These are phyloP conservation scores for Athetis lepigone DNA, from an alignment of 2,888 invertebrate species.

Conservation along the genomic window DNA sequence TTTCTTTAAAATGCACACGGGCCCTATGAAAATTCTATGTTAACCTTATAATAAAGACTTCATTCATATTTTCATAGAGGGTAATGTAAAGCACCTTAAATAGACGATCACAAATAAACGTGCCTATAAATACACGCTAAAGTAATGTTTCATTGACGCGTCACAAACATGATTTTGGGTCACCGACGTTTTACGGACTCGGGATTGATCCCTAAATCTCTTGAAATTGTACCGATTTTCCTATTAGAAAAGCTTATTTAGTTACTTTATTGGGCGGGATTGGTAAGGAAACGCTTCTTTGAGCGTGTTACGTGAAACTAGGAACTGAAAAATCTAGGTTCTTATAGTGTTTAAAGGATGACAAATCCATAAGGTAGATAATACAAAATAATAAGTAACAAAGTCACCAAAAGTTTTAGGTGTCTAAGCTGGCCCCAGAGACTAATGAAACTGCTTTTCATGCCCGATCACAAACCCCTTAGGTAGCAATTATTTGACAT, in stretches of 20 bases:
- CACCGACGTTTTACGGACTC: conserved; percentile 23
- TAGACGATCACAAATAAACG: conserved; percentile 20
- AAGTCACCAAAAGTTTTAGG: background rate
- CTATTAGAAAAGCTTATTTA: conserved; percentile 13
- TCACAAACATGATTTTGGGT: conserved; percentile 39
- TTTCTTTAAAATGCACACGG: background rate
- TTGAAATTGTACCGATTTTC: conserved; percentile 12
- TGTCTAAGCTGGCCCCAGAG: background rate
- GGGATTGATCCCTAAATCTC: conserved; percentile 14
- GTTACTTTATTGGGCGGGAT: conserved; percentile 2
- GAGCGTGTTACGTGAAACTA: background rate
- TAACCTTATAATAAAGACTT: no score
- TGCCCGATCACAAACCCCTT: background rate
- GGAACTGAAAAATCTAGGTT: background rate
- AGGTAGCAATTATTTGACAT: background rate
- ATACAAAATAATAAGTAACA: background rate
- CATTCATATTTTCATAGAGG: background rate
- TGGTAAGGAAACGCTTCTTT: background rate
- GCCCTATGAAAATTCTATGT: background rate
- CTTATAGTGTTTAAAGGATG: background rate
- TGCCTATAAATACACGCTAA: conserved; percentile 28
- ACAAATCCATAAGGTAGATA: background rate
- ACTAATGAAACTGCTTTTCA: background rate
- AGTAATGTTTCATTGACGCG: conserved; percentile 37
- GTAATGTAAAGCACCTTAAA: conserved; percentile 6